Base-by-base conservation (phyloP, 35 echinoderm and acorn worm genomes). In the Chiridota heheva region DNA sequence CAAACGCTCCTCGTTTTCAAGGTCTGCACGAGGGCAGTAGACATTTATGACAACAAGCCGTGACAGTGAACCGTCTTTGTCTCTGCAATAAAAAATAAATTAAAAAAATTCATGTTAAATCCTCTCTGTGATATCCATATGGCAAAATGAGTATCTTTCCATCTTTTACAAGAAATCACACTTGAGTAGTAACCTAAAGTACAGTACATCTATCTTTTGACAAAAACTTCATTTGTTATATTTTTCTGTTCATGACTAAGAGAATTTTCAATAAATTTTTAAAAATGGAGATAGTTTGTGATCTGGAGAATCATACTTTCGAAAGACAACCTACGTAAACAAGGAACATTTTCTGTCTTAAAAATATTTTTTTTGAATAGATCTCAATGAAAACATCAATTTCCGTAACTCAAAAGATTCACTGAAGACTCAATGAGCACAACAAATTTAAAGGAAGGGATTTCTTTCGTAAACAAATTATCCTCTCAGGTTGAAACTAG, bases 11-110 rank as follows among this genome's bases (percentile, higher is more conserved):
- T 88, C 78, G 41, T 91, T 87, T 1, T 98, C 95, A 32, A 57
- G 67, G 57, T 88, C 95, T 42, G 88, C 88, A 47, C 95, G 84
- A 81, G 95, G 95, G 80, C 95, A 98, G 81, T 98, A 98, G 17
- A 98, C 95, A 82, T 91, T 92, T 15, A 98, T 91, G 1, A 98
- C 77, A 7, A 91, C 95, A 15, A 98, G n/a, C 20, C 90, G 64
- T 20, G 47, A 36, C 0, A 58, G 0, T 10, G 40, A 38, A 18
- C 83, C 87, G 45, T 70, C 58, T 42, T n/a, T 34, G 7, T 63
- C 67, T 58, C 92, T 90, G 61, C 4, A 73, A 53, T 16, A 34
- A 24, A 49, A 76, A n/a, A n/a, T n/a, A n/a, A 36, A 32, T 34
- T 36, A 4, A 10, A 69, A 10, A 4, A 40, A 32, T 6, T 40